Conservation (phyloP, 2,797 vertebrate species). For the Parauchenoglanis punctatus region DNA sequence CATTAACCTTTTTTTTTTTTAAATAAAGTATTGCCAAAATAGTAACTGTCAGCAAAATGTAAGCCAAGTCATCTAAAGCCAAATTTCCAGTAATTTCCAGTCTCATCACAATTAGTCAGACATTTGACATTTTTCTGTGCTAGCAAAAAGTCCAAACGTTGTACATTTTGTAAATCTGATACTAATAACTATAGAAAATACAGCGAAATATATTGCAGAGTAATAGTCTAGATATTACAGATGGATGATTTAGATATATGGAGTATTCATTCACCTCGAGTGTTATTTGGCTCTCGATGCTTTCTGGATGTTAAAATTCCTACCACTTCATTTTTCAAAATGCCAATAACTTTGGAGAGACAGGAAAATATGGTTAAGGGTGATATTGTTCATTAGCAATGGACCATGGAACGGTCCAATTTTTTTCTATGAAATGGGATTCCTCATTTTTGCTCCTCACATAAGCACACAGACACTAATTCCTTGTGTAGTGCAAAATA, state of each 20-base stretch:
- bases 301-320: conserved; percentile 10
- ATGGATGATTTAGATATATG: not conserved
- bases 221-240: conserved; percentile 8
- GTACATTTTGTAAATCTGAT: not conserved
- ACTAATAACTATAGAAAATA: not conserved
- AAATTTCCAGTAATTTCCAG: conserved; percentile 11
- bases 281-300: conserved; percentile 19
- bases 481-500: conserved; percentile 17
- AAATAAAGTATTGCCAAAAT: not conserved
- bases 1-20: not conserved
- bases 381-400: conserved; percentile 8
- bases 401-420: not conserved
- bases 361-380: conserved; percentile 7
- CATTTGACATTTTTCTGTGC: not conserved
- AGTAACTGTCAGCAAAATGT: not conserved
- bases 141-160: not conserved
- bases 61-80: not conserved
- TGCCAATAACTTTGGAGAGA: not conserved
- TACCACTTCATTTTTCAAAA: conserved; percentile 19
- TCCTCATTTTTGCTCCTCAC: conserved; percentile 17
- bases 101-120: conserved; percentile 1
- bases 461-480: conserved; percentile 37
- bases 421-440: conserved; percentile 3
- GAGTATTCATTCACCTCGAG: not conserved
- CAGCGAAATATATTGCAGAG: conserved; percentile 7